These are phyloP conservation scores for Poeciliopsis presidionis DNA, from an alignment of 2,797 vertebrate species.

Conservation along the genomic window DNA sequence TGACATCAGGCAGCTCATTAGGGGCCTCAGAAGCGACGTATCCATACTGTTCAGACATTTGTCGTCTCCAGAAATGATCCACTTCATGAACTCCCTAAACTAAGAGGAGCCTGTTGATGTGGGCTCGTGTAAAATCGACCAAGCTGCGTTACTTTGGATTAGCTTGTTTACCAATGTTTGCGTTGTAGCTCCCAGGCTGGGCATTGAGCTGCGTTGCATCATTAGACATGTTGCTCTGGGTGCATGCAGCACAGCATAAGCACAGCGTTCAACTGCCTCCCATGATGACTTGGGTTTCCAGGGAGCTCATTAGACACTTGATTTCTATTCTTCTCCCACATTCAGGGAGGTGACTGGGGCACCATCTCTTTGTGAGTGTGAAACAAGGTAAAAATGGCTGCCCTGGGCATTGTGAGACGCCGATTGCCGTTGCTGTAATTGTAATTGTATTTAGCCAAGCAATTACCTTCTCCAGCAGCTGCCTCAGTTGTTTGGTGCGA, in stretches of 20 bases:
- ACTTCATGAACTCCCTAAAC: slow-evolving; percentile 5
- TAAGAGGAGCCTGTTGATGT: slow-evolving; percentile 13
- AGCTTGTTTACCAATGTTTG: slow-evolving; percentile 7
- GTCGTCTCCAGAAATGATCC: slow-evolving; percentile 37
- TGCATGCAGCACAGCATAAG: slow-evolving; percentile 33
- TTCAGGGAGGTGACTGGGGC: slow-evolving; percentile 38
- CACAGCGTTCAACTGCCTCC: slow-evolving; percentile 41
- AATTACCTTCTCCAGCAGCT: slow-evolving; percentile 97
- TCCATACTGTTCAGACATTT: slow-evolving; percentile 61
- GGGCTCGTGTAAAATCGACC: slow-evolving; percentile 6
- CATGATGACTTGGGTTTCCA: slow-evolving; percentile 66
- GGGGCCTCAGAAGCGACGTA: slow-evolving; percentile 55
- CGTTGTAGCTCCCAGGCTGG: slow-evolving; percentile 9
- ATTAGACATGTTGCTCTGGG: slow-evolving; percentile 42
- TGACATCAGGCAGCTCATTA: slow-evolving; percentile 56
- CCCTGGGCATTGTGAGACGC: slow-evolving; percentile 17
- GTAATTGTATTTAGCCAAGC: slow-evolving; percentile 18
- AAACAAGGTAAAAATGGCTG: not conserved
- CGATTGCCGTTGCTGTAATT: slow-evolving; percentile 8
- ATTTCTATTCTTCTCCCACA: slow-evolving; percentile 69
- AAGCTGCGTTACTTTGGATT: slow-evolving; percentile 12
- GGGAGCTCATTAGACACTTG: slow-evolving; percentile 79
- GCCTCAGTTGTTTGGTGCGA: slow-evolving; percentile 97
- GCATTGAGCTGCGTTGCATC: slow-evolving; percentile 61
- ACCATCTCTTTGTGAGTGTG: slow-evolving; percentile 3